These are phyloP conservation scores for Anastrepha obliqua DNA, from an alignment of 1,140 invertebrate species.

Conservation along the genomic window DNA sequence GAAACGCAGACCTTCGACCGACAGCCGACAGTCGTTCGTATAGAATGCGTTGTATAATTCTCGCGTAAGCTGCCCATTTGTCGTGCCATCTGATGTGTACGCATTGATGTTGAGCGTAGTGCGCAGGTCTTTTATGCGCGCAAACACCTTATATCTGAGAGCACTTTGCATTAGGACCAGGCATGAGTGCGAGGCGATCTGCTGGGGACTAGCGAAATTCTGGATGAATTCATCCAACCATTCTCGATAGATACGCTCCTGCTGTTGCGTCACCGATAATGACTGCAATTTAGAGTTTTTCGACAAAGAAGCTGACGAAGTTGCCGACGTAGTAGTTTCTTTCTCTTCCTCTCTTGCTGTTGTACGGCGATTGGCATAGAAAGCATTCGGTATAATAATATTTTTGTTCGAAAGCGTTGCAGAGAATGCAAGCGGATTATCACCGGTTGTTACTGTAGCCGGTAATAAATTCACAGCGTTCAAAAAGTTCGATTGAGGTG, in stretches of 20 bases:
- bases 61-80: conserved; percentile 22
- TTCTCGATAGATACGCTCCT: conserved; percentile 26
- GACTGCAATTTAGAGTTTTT: not conserved
- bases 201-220: conserved; percentile 55
- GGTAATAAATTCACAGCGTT: conserved; percentile 55
- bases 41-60: conserved; percentile 52
- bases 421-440: conserved; percentile 55
- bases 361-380: conserved; percentile 54
- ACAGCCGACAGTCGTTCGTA: conserved; percentile 22
- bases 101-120: conserved; percentile 40
- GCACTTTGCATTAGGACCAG: conserved; percentile 54
- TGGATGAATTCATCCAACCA: conserved; percentile 57
- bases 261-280: not conserved
- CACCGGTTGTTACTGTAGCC: conserved; percentile 12
- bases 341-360: not conserved
- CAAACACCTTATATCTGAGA: conserved; percentile 51
- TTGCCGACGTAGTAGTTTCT: not conserved
- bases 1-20: conserved; percentile 46
- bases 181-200: conserved; percentile 51
- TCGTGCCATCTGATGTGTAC: not conserved
- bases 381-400: conserved; percentile 57
- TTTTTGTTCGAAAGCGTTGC: conserved; percentile 56
- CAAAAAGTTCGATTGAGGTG: conserved; percentile 57
- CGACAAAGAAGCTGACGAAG: not conserved
- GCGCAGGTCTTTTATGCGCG: conserved; percentile 51